These are phyloP conservation scores for Lepus timidus DNA, from an alignment of 2,113 vertebrate species.

Conservation along the genomic window DNA sequence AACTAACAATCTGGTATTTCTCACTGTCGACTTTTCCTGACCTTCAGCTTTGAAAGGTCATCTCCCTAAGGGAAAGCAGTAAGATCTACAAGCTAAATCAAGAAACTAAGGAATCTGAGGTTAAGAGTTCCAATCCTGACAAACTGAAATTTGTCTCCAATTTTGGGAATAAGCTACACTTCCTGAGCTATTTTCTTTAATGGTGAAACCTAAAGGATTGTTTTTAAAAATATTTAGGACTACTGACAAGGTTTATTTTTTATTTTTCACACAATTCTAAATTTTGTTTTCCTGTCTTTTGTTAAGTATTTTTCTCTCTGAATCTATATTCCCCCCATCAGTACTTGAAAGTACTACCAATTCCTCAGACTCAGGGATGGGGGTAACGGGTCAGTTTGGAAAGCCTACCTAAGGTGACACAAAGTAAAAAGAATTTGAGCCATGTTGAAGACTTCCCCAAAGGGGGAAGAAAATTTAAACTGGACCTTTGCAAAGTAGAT, in stretches of 20 bases:
- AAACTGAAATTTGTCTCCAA: constrained; percentile 67
- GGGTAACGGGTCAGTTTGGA: background rate
- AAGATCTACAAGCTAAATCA: constrained; percentile 70
- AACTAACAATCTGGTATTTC: constrained; percentile 82
- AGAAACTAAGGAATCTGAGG: constrained; percentile 76
- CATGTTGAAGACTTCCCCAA: background rate
- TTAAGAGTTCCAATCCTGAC: constrained; percentile 81
- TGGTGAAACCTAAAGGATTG: constrained; percentile 50
- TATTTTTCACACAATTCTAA: constrained; percentile 51
- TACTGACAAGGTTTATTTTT: constrained; percentile 43
- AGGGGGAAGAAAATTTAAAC: constrained; percentile 38
- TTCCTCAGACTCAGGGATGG: background rate
- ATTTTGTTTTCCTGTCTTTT: constrained; percentile 49
- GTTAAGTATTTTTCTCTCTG: constrained; percentile 47
- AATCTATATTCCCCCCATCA: constrained; percentile 31
- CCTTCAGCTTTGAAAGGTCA: constrained; percentile 72
- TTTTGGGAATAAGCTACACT: constrained; percentile 67
- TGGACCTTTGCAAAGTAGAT: background rate
- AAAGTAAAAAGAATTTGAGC: background rate
- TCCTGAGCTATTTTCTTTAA: constrained; percentile 54
- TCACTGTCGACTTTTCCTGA: constrained; percentile 77
- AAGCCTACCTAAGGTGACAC: constrained; percentile 32
- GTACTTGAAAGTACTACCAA: background rate
- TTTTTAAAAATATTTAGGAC: constrained; percentile 49
- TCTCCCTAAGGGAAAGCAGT: constrained; percentile 72